Percentiles rank a stretch among this genome's conserved stretches.
Evolutionary conservation across 2,113 vertebrate species (phyloP).

Genomic region (Haplochromis vanheusdeni): DNA sequence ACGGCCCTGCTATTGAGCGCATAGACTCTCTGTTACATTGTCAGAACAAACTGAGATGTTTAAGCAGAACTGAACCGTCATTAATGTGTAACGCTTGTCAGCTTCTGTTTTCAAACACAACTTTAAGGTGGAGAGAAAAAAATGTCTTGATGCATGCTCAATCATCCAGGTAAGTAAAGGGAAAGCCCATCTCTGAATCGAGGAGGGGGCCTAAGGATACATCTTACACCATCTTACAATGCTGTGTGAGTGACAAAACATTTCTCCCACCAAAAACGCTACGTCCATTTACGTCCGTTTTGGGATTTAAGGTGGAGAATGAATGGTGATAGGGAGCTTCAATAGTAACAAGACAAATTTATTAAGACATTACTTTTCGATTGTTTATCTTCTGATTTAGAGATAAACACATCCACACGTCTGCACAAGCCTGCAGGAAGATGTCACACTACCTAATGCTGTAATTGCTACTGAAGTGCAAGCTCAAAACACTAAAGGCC

Average conservation of each 20-base stretch:
- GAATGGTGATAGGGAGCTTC: neutral
- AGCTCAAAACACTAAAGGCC: neutral
- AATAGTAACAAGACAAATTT: neutral
- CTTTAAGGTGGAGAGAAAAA: neutral
- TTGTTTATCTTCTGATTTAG: neutral
- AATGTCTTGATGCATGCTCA: neutral
- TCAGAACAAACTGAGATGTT: neutral
- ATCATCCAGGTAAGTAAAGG: neutral
- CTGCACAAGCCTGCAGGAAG: neutral
- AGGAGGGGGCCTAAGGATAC: neutral
- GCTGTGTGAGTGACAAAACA: neutral
- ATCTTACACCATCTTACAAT: neutral
- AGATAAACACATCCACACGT: neutral
- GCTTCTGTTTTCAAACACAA: neutral
- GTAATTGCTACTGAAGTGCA: neutral
- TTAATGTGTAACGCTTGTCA: neutral
- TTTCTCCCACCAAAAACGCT: neutral
- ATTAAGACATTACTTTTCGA: neutral
- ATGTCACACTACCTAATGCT: neutral
- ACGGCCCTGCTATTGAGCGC: neutral
- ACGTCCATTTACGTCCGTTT: rapidly evolving
- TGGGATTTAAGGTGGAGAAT: neutral
- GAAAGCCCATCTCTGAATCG: neutral
- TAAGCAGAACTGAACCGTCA: neutral
- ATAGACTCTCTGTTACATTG: neutral